These are phyloP conservation scores for Cydia fagiglandana DNA, from an alignment of 1,140 invertebrate genomes.

Conservation along the genomic window DNA sequence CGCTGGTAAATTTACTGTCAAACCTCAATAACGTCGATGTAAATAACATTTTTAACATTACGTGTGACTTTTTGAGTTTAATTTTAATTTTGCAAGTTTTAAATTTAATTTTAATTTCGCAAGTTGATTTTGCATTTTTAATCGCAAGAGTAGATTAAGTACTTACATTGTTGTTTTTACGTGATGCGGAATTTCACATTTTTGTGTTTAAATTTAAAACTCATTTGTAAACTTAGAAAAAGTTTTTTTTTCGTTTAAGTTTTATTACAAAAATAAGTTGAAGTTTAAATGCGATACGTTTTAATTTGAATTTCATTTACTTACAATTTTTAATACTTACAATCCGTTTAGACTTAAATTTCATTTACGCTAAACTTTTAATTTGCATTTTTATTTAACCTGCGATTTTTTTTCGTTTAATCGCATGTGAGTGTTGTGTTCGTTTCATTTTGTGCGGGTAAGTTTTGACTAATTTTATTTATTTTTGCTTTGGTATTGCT, in stretches of 20 bases:
- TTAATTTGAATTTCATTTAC: background rate
- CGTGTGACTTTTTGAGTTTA: constrained; percentile 42
- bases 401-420: constrained; percentile 10
- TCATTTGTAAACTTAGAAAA: background rate
- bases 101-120: background rate
- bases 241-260: background rate
- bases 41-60: constrained; percentile 60
- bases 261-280: background rate
- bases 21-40: constrained; percentile 71
- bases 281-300: background rate
- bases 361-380: constrained; percentile 1
- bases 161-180: too few relatives aligned
- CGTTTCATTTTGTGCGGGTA: constrained; percentile 10
- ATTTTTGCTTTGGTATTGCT: constrained; percentile 15
- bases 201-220: background rate
- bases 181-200: too few relatives aligned
- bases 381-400: constrained; percentile 18
- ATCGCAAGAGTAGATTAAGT: too few relatives aligned
- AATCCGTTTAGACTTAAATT: background rate
- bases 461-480: constrained; percentile 29
- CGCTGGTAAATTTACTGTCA: constrained; percentile 77
- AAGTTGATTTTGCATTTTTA: background rate
- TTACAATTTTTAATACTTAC: background rate
- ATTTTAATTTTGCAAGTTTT: constrained; percentile 33
- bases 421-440: constrained; percentile 30